A percentile compares a stretch with the other conserved stretches of the same genome.
These are phyloP conservation scores for Paracanthobrama guichenoti DNA, from an alignment of 2,113 vertebrate species.

Conservation along the genomic window DNA sequence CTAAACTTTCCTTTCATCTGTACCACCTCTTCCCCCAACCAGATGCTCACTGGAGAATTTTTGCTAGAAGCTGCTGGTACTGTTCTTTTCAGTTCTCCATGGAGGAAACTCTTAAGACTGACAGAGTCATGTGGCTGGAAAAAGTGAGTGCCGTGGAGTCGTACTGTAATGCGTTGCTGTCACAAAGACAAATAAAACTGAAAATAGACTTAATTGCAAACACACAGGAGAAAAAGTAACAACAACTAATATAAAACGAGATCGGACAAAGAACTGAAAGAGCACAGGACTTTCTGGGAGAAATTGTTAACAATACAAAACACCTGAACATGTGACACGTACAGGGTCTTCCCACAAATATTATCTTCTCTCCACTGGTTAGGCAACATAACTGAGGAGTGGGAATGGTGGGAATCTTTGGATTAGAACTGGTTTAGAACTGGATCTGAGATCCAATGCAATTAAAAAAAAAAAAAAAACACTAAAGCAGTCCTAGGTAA, in stretches of 20 bases:
- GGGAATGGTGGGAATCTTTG: constrained; percentile 13
- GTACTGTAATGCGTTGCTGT: too few species aligned
- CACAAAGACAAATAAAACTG: too few species aligned
- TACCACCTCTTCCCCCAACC: not conserved
- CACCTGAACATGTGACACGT: too few species aligned
- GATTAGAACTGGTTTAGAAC: constrained; percentile 1
- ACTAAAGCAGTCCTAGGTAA: constrained; percentile 66
- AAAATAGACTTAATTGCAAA: too few species aligned
- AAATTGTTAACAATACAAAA: too few species aligned
- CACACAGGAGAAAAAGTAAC: too few species aligned
- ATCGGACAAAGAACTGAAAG: too few species aligned
- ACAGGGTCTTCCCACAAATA: constrained; percentile 48
- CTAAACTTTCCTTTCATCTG: constrained; percentile 19
- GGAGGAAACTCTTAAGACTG: constrained; percentile 48
- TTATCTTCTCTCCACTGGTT: constrained; percentile 39
- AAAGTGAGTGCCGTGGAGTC: constrained; percentile 64
- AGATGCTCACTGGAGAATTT: constrained; percentile 7
- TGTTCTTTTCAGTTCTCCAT: constrained; percentile 25
- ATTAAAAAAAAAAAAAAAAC: too few species aligned
- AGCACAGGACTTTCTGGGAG: too few species aligned
- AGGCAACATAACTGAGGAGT: constrained; percentile 6
- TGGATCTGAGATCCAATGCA: too few species aligned
- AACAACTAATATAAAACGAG: too few species aligned
- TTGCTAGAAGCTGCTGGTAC: constrained; percentile 26
- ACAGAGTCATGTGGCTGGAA: constrained; percentile 64